These are phyloP conservation scores for Crioceris asparagi DNA, from an alignment of 2,888 invertebrate species.

Conservation along the genomic window DNA sequence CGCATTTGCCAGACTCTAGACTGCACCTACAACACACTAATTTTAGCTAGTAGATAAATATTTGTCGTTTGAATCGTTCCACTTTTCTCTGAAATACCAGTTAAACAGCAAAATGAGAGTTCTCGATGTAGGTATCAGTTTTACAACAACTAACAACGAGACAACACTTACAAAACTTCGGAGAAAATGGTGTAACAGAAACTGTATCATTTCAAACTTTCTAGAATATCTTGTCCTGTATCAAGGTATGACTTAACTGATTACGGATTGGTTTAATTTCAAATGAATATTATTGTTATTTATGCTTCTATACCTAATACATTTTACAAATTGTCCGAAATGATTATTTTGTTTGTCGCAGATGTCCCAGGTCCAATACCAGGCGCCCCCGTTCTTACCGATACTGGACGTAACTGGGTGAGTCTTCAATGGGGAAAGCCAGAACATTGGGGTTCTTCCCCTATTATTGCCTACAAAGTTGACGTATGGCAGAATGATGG, in stretches of 20 bases:
- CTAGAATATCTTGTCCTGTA: slow-evolving; percentile 1
- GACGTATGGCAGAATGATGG: slow-evolving; percentile 73
- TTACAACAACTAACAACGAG: not conserved
- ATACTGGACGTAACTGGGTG: slow-evolving; percentile 76
- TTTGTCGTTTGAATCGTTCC: slow-evolving; percentile 8
- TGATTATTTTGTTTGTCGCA: slow-evolving; percentile 34
- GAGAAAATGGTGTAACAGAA: slow-evolving; percentile 4
- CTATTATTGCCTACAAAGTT: slow-evolving; percentile 66
- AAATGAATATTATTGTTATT: not conserved
- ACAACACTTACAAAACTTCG: not conserved
- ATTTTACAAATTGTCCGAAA: not conserved
- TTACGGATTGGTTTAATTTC: not conserved
- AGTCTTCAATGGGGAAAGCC: slow-evolving; percentile 78
- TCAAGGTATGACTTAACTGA: not conserved
- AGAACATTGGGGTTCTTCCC: slow-evolving; percentile 54
- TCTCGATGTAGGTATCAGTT: not conserved
- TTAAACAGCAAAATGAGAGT: not conserved
- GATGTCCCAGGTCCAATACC: slow-evolving; percentile 75
- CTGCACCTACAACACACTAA: slow-evolving; percentile 7
- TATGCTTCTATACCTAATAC: not conserved
- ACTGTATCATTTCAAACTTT: not conserved
- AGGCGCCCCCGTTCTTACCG: slow-evolving; percentile 63
- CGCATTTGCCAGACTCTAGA: slow-evolving; percentile 19
- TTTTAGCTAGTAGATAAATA: slow-evolving; percentile 19
- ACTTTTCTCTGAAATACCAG: not conserved